Base-by-base conservation (phyloP, 2,888 invertebrate genomes). In the Patella ulyssiponensis region DNA sequence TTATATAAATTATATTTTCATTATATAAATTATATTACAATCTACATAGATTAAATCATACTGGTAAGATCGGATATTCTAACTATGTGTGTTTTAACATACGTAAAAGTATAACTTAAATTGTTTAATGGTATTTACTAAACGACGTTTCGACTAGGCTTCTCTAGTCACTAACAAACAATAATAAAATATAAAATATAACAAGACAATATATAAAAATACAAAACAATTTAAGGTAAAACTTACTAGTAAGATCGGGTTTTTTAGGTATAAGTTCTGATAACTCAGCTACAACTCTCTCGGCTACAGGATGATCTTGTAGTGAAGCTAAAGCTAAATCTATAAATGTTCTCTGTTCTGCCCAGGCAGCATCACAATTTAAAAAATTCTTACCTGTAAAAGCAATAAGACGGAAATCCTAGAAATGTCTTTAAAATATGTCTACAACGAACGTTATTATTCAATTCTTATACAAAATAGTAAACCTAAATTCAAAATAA, bases 321-420 rank as follows among this genome's bases (percentile, higher is more conserved):
- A 89, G 80, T 15, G 85, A 83, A 7, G 83, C 75, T 33, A 89
- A 33, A 0, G 88, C 87, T 52, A 87, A 58, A 53, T 87, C 75
- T 20, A 82, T 75, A 74, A 89, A 89, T 72, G 80, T 76, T 52
- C 89, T 82, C 83, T 90, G 90, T 78, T 89, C 89, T 20, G 75
- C n/a, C 90, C 90, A 90, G 2, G 86, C 79, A 72, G 77, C 78
- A 73, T 77, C 81, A 81, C 85, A 86, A 77, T 85, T 84, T 53
- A 73, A 73, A 76, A 82, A 88, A 73, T 81, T 83, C 23, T 74
- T 33, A 33, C 77, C 87, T 84, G 78, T 23, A 79, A 75, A 3
- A 17, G 7, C 27, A 27, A 20, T 17, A 1, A 54, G 54, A 73
- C n/a, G 20, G 15, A 4, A 69, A 75, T 51, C 69, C 11, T 5